Base-by-base conservation (phyloP, 2,888 invertebrate species). In the Entomobrya proxima region DNA sequence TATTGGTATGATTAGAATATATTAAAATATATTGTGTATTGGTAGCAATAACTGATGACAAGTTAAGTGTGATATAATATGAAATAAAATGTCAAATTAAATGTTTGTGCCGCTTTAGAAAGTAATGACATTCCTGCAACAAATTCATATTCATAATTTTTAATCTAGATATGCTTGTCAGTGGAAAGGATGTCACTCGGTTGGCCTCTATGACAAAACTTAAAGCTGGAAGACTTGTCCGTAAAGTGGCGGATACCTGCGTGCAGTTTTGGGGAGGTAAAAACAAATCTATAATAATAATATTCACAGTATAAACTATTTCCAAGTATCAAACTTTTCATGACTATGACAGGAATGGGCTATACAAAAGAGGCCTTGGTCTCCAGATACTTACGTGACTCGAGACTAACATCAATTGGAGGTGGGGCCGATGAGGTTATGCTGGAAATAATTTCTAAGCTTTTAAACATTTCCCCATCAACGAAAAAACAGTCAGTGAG, bases 391-490 rank as follows among this genome's bases (percentile, higher is more conserved):
- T 92, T 90, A 85, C 91, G 93, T 55, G 93, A 94, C 91, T 89
- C 92, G 67, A 91, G 93, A 2, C 90, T 93, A 18, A 72, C 93
- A 52, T 93, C 93, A 7, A 93, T 94, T 86, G 94, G 93, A n/a
- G 94, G 92, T 27, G 94, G 94, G 0, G 92, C 93, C 24, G 94
- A 94, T 91, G 93, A 94, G 91, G 92, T 93, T 7, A 94, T 94
- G 93, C 91, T 94, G 80, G 91, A 92, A 58, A 93, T 94, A 88
- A 93, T 94, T 83, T 92, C 92, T 89, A 93, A 93, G 91, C 92
- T 92, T 88, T 93, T 93, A 92, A 92, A 92, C 85, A 93, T 91
- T 30, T 91, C 92, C n/a, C 92, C 92, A 37, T 3, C 3, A 30
- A 11, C 11, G 9, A 32, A 58, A 24, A 58, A 58, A n/a, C n/a